Evolutionary conservation across 1,140 invertebrate species (phyloP).

Genomic region (Popillia japonica): DNA sequence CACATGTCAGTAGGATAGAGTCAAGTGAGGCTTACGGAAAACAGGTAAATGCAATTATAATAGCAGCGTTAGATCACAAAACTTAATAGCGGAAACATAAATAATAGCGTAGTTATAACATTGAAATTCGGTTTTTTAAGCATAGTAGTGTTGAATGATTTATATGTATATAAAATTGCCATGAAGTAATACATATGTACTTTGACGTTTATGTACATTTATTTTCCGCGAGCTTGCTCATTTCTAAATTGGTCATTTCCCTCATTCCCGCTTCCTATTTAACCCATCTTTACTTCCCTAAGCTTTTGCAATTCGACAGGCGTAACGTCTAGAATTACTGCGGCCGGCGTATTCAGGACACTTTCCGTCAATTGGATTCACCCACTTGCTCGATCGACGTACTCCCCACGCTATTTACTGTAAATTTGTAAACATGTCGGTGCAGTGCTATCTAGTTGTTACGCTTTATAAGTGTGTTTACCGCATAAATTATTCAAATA

Average conservation of each 20-base stretch:
- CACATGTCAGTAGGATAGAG: background rate
- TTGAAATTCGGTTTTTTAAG: too few relatives aligned
- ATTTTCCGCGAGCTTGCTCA: conserved; percentile 5
- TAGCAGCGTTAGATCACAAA: background rate
- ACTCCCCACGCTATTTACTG: background rate
- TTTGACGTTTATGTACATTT: conserved; percentile 10
- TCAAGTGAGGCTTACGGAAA: background rate
- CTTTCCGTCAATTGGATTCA: background rate
- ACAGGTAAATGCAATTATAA: background rate
- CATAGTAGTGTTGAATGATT: too few relatives aligned
- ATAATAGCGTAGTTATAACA: too few relatives aligned
- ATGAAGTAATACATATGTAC: background rate
- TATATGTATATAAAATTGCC: too few relatives aligned
- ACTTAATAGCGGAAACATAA: too few relatives aligned
- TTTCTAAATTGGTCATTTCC: conserved; percentile 29
- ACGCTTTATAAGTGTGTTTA: background rate
- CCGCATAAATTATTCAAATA: background rate
- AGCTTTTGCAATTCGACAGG: background rate
- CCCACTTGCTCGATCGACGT: background rate
- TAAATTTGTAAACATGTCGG: background rate
- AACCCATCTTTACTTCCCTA: conserved; percentile 2
- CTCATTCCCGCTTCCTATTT: conserved; percentile 21
- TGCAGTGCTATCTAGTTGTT: background rate
- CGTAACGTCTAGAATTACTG: conserved; percentile 8
- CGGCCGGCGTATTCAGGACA: background rate